Evolutionary conservation across 2,888 invertebrate species (phyloP), one percentile per base, ranked within the genome.

Genomic region (Brachyopa scutellaris): DNA sequence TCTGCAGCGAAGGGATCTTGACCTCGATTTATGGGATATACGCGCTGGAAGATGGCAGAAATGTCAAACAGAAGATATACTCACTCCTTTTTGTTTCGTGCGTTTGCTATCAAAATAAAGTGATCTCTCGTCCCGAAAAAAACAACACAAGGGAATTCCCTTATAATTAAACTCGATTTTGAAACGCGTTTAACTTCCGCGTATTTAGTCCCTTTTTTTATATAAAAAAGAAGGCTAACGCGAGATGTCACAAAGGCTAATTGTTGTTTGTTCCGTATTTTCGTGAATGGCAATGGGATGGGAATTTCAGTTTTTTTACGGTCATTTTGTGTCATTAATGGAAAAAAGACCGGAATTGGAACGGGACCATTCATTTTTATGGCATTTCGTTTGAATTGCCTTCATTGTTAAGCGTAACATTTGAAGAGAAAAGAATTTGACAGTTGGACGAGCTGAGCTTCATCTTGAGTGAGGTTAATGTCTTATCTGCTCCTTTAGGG

Each of bases 191-290:
- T 61, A 82, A 70, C 82, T 82, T 82, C 82, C 82, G 82, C 77
- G 82, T 82, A 49, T 70, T 77, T 40, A 66, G 57, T 33, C 62
- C 66, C 70, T 59, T 76, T 45, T 53, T 55, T 31, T 69, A 19
- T 26, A 31, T 61, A 38, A n/a, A 29, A 8, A 5, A 15, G 40
- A 57, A 64, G 77, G 77, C 77, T 82, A 69, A 76, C 57, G 82
- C 77, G 77, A 51, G 33, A 82, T 82, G 82, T 82, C 82, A 82
- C 77, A 82, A 51, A 77, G 82, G 77, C 82, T 82, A 82, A 82
- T 82, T 82, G 82, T 66, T 77, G 77, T 82, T 69, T 80, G 74
- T 64, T 47, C 49, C 66, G 23, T 51, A 33, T 38, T 57, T 69
- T 67, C 42, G 42, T 82, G 69, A 66, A 76, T 82, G 76, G 55